Evolutionary conservation across 2,113 vertebrate species (phyloP).

Genomic region (Procavia capensis): DNA sequence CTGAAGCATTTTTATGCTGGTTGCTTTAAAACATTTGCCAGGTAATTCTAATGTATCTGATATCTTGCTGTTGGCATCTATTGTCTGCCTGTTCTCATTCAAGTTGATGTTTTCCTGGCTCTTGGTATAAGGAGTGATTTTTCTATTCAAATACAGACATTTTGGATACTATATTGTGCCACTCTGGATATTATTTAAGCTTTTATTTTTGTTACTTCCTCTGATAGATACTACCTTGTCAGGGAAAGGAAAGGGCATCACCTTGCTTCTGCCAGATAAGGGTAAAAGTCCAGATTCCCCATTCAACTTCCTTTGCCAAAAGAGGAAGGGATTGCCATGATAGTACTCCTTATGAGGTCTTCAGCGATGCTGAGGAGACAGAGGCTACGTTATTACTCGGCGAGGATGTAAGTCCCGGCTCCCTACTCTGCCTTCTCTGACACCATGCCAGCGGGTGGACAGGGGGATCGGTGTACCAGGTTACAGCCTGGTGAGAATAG

Average conservation of each 20-base stretch:
- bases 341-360: not conserved
- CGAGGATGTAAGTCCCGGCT: not conserved
- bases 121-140: too few species aligned
- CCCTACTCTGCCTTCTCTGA: not conserved
- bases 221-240: not conserved
- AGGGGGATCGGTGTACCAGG: not conserved
- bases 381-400: not conserved
- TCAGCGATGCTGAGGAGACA: not conserved
- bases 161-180: too few species aligned
- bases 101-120: too few species aligned
- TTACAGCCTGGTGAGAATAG: not conserved
- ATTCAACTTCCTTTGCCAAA: not conserved
- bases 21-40: not conserved
- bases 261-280: not conserved
- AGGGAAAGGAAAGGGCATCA: not conserved
- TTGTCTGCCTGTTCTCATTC: too few species aligned
- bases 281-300: not conserved
- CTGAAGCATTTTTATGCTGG: not conserved
- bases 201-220: not conserved
- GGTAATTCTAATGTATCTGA: too few species aligned
- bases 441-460: too few species aligned
- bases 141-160: too few species aligned
- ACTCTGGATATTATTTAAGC: not conserved
- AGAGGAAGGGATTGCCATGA: too few species aligned
- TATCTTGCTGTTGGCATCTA: too few species aligned